phyloP scores from a whole-genome alignment of 2,888 invertebrate species.

The Tipula confusa region DNA sequence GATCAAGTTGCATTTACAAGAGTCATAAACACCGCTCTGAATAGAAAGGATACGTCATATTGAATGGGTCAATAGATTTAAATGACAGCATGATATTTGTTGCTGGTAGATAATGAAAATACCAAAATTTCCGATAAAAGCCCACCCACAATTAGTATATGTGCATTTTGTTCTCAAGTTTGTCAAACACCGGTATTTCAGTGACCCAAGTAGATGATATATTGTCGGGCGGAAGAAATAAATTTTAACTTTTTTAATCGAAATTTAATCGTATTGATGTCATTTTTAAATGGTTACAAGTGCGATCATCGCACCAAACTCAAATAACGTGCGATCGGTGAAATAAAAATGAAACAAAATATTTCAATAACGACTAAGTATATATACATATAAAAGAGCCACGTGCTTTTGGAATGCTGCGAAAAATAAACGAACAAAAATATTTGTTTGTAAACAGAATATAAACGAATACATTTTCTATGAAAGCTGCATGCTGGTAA shows the following conservation, averaged over 20 bases:
- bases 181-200: background rate
- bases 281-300: background rate
- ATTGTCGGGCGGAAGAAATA: background rate
- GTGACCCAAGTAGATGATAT: background rate
- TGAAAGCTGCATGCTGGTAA: background rate
- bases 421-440: background rate
- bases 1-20: background rate
- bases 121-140: background rate
- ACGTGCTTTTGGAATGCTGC: background rate
- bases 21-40: background rate
- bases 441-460: background rate
- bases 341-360: too few species aligned
- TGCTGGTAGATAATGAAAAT: background rate
- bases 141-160: background rate
- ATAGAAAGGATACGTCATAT: background rate
- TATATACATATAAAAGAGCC: background rate
- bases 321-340: background rate
- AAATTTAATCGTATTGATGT: background rate
- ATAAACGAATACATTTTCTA: background rate
- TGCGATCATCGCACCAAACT: background rate
- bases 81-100: background rate
- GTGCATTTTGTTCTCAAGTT: background rate
- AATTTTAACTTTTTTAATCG: background rate
- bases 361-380: too few species aligned
- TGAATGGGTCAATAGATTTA: background rate